A percentile compares a stretch with the other conserved stretches of the same genome.
Evolutionary conservation across 2,888 invertebrate species (phyloP).

Genomic region (Aproaerema taeniolella): DNA sequence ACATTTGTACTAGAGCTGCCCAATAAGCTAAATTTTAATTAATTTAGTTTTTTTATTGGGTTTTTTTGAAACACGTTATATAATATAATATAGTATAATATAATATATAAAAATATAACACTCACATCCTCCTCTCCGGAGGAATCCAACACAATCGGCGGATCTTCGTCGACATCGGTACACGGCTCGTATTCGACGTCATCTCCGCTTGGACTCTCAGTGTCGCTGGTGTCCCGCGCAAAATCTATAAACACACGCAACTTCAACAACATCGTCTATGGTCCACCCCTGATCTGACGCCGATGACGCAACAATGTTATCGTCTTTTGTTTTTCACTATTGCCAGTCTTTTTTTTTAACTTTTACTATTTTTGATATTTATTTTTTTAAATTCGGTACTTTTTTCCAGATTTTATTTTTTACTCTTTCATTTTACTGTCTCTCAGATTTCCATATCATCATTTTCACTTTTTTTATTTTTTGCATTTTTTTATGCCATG

Average conservation of each 20-base stretch:
- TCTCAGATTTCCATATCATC: constrained; percentile 4
- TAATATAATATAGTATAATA: no score
- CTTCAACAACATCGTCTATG: constrained; percentile 14
- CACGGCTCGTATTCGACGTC: constrained; percentile 71
- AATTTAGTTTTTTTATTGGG: no score
- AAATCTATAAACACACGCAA: constrained; percentile 61
- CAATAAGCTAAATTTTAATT: no score
- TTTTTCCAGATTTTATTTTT: constrained; percentile 8
- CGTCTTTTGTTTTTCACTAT: constrained; percentile 18
- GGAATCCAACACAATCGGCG: constrained; percentile 48
- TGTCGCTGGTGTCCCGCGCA: constrained; percentile 75
- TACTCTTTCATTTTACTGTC: constrained; percentile 11
- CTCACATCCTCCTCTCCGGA: constrained; percentile 75
- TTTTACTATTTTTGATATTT: constrained; percentile 19
- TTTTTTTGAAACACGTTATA: no score
- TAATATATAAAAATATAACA: constrained; percentile 10
- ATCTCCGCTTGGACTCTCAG: constrained; percentile 43
- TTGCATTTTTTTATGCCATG: not conserved
- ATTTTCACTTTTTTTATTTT: constrained; percentile 13
- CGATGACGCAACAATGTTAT: constrained; percentile 16
- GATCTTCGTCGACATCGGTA: constrained; percentile 63
- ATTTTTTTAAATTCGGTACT: constrained; percentile 10
- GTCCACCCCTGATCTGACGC: not conserved
- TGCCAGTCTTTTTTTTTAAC: constrained; percentile 16
- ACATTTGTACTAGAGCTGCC: no score